phyloP scores from a whole-genome alignment of 2,888 invertebrate genomes.

The Drosophila kuntzei region DNA sequence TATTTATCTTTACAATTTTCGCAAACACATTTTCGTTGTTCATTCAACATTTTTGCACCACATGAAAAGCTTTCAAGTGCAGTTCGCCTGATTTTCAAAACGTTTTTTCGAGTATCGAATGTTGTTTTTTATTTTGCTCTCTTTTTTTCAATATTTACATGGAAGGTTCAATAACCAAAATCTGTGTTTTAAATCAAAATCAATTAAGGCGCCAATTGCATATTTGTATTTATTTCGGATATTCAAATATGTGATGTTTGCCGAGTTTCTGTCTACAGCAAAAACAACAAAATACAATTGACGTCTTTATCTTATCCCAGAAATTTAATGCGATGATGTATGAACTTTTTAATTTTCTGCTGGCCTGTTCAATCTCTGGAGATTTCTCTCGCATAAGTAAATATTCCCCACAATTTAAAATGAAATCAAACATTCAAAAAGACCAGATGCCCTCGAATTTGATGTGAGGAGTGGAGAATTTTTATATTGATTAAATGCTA shows the following conservation, averaged over 20 bases:
- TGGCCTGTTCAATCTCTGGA: conserved; percentile 26
- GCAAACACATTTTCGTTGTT: conserved; percentile 40
- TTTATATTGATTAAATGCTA: not conserved
- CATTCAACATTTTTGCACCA: conserved; percentile 71
- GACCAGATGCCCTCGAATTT: conserved; percentile 53
- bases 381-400: conserved; percentile 30
- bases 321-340: conserved; percentile 84
- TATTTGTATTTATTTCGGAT: conserved; percentile 54
- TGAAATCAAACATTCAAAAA: conserved; percentile 13
- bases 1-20: not conserved
- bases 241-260: conserved; percentile 37
- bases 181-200: conserved; percentile 70
- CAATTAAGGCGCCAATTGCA: conserved; percentile 79
- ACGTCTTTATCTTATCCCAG: conserved; percentile 83
- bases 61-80: conserved; percentile 68
- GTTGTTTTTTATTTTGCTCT: conserved; percentile 1
- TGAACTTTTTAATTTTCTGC: conserved; percentile 76
- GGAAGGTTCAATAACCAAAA: conserved; percentile 73
- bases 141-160: conserved; percentile 22
- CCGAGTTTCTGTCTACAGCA: conserved; percentile 21
- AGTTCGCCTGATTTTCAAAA: conserved; percentile 27
- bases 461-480: conserved; percentile 6
- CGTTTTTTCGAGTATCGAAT: conserved; percentile 21
- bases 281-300: conserved; percentile 53
- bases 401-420: conserved; percentile 16